Conservation (phyloP, 1,140 invertebrate species). For the Archegozetes longisetosus region DNA sequence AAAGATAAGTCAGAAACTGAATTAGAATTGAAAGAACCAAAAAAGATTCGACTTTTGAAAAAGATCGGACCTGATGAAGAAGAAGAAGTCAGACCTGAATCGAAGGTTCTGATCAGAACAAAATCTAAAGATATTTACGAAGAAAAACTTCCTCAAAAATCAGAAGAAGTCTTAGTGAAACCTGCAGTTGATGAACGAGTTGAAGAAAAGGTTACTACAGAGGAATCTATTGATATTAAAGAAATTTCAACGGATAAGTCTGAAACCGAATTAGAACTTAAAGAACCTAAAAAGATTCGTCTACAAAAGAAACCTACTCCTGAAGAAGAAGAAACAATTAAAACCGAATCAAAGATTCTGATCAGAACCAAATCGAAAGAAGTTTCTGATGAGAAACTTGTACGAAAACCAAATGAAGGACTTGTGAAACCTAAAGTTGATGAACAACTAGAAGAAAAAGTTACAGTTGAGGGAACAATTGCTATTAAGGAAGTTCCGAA, state of each 20-base stretch:
- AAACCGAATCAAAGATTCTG: not conserved
- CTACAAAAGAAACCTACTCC: not conserved
- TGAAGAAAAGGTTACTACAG: not conserved
- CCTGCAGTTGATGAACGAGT: not conserved
- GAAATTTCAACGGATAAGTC: not conserved
- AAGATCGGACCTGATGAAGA: constrained; percentile 7
- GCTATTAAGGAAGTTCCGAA: no score
- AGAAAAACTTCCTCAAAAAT: constrained; percentile 23
- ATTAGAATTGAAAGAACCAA: no score
- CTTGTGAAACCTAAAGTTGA: no score
- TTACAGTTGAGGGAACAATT: no score
- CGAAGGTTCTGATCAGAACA: not conserved
- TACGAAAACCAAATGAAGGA: no score
- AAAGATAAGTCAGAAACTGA: no score
- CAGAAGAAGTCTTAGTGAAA: constrained; percentile 4
- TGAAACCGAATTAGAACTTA: constrained; percentile 1
- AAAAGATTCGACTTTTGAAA: not conserved
- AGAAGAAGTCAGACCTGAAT: not conserved
- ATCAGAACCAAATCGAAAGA: no score
- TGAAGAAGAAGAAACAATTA: not conserved
- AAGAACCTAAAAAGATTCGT: constrained; percentile 24
- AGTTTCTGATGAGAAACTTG: no score
- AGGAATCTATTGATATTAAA: not conserved
- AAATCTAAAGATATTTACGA: constrained; percentile 23
- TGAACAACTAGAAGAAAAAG: no score